These are phyloP conservation scores for Fukomys damarensis DNA, from an alignment of 2,113 vertebrate species.

Conservation along the genomic window DNA sequence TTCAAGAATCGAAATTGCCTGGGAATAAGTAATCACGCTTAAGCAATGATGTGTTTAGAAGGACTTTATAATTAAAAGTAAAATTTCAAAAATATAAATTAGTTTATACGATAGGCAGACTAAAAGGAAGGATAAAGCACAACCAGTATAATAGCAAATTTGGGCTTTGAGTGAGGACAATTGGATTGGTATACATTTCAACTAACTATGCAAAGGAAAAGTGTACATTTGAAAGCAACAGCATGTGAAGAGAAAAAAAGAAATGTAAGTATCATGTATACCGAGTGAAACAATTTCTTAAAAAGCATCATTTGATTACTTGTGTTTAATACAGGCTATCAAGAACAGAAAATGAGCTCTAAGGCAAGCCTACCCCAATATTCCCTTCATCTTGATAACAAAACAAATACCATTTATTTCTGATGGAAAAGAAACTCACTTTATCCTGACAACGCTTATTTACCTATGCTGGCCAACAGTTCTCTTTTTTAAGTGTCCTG, in stretches of 20 bases:
- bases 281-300: background rate
- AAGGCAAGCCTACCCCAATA: background rate
- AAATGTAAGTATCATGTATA: background rate
- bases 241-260: background rate
- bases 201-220: background rate
- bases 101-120: background rate
- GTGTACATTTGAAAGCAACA: background rate
- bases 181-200: background rate
- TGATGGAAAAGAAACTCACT: constrained; percentile 27
- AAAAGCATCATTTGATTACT: background rate
- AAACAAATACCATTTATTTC: background rate
- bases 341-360: background rate
- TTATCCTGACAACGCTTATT: background rate
- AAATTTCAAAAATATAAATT: constrained; percentile 33
- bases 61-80: constrained; percentile 36
- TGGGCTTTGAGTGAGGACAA: background rate
- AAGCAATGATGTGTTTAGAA: constrained; percentile 27
- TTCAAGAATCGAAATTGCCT: constrained; percentile 45
- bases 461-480: background rate
- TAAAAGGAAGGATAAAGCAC: constrained; percentile 4
- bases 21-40: background rate
- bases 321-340: background rate
- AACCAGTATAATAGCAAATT: background rate
- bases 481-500: background rate
- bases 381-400: background rate